Percentiles rank a stretch among this genome's conserved stretches.
These are phyloP conservation scores for Mechanitis mazaeus DNA, from an alignment of 2,888 invertebrate species.

Conservation along the genomic window DNA sequence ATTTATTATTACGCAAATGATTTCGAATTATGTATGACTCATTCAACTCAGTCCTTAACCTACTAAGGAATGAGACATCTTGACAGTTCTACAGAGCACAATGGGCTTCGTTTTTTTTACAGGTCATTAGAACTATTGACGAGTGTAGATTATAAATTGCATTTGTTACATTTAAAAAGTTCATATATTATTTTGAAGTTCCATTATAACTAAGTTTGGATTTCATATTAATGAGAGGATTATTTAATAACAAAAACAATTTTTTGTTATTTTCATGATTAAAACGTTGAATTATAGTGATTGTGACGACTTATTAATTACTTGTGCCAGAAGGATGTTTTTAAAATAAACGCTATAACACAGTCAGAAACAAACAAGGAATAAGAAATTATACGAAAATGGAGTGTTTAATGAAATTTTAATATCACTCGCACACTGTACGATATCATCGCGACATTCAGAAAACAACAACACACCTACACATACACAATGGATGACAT, in stretches of 20 bases:
- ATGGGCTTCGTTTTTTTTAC: slow-evolving; percentile 8
- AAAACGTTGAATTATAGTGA: not conserved
- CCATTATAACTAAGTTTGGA: too few species aligned
- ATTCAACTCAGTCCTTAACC: slow-evolving; percentile 28
- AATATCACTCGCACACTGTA: slow-evolving; percentile 19
- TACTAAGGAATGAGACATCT: slow-evolving; percentile 23
- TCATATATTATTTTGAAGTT: too few species aligned
- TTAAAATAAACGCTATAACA: slow-evolving; percentile 14
- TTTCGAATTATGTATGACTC: slow-evolving; percentile 22
- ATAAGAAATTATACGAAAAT: slow-evolving; percentile 25
- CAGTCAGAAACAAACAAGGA: slow-evolving; percentile 17
- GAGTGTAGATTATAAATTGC: too few species aligned
- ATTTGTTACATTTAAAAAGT: too few species aligned
- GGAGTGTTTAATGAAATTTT: slow-evolving; percentile 19
- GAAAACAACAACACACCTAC: slow-evolving; percentile 30
- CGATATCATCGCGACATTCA: slow-evolving; percentile 21
- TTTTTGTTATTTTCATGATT: too few species aligned
- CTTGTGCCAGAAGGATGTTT: slow-evolving; percentile 1
- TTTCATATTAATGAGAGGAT: too few species aligned
- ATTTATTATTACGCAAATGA: slow-evolving; percentile 18
- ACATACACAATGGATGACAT: slow-evolving; percentile 34
- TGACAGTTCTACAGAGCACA: slow-evolving; percentile 9
- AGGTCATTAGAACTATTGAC: not conserved
- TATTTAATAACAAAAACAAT: too few species aligned
- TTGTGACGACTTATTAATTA: not conserved